Evolutionary conservation across 2,888 invertebrate species (phyloP).

Genomic region (Empis stercorea): DNA sequence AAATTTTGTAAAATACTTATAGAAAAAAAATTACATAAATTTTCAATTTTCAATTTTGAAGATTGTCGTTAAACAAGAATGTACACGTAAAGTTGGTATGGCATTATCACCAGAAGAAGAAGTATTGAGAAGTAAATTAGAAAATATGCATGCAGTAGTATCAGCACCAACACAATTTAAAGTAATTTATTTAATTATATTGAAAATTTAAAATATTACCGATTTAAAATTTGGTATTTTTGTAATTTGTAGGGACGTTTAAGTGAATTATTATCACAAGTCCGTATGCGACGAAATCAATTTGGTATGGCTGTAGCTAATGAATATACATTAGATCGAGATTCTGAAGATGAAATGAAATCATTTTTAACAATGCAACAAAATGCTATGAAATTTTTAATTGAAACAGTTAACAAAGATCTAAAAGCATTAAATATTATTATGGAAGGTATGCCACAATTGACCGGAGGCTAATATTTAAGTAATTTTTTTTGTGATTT

Average conservation of each 20-base stretch:
- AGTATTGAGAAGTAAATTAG: conserved; percentile 70
- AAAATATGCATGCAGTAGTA: conserved; percentile 73
- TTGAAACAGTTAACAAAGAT: conserved; percentile 72
- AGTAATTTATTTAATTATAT: conserved; percentile 34
- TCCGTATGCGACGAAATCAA: conserved; percentile 58
- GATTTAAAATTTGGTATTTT: neutral
- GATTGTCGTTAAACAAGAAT: conserved; percentile 81
- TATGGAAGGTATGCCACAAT: conserved; percentile 58
- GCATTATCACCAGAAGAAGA: conserved; percentile 86
- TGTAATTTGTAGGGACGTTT: conserved; percentile 55
- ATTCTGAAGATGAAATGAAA: conserved; percentile 55
- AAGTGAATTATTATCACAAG: conserved; percentile 79
- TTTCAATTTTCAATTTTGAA: no score
- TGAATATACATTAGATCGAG: conserved; percentile 69
- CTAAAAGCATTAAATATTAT: conserved; percentile 64
- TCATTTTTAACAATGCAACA: conserved; percentile 79
- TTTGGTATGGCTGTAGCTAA: conserved; percentile 44
- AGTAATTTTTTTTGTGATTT: no score
- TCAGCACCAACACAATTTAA: conserved; percentile 88
- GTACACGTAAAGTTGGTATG: conserved; percentile 73
- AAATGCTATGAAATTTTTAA: conserved; percentile 73
- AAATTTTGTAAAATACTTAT: conserved; percentile 9
- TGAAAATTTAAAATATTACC: no score
- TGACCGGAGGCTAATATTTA: conserved; percentile 24
- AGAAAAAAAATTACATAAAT: no score